A percentile compares a stretch with the other conserved stretches of the same genome.
Conservation (phyloP, 2,888 invertebrate species). For the Brachylomia viminalis region DNA sequence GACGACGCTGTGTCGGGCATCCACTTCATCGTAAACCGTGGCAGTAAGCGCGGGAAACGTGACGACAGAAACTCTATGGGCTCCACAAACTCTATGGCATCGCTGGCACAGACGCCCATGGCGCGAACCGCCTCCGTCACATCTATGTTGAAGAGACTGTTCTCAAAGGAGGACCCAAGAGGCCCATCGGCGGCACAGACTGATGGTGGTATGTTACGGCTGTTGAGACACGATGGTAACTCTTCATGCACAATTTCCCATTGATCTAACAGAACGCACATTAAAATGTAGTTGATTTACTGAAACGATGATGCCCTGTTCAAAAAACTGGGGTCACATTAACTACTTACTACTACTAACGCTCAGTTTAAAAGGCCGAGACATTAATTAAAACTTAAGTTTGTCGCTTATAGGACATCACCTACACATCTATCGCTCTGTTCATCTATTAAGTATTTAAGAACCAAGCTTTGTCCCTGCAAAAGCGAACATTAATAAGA, state of each 20-base stretch:
- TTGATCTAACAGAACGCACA: constrained; percentile 9
- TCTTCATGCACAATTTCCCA: constrained; percentile 47
- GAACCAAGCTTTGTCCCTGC: not conserved
- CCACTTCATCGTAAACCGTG: constrained; percentile 92
- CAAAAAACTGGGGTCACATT: not conserved
- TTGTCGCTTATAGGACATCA: constrained; percentile 17
- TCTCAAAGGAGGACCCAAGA: constrained; percentile 93
- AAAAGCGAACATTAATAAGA: not conserved
- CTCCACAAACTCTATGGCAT: constrained; percentile 89
- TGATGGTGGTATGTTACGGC: constrained; percentile 83
- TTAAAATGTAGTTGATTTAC: constrained; percentile 26
- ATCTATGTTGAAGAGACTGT: constrained; percentile 93
- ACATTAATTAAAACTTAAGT: not conserved
- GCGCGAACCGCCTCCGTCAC: constrained; percentile 94
- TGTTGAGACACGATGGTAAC: constrained; percentile 46
- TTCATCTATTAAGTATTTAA: not conserved
- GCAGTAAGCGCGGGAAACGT: constrained; percentile 85
- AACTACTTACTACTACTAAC: not conserved
- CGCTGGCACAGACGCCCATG: constrained; percentile 92
- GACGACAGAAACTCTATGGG: constrained; percentile 88
- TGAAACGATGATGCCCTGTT: not conserved
- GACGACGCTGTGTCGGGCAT: constrained; percentile 94
- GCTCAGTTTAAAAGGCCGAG: not conserved
- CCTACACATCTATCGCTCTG: constrained; percentile 7
- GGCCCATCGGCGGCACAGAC: constrained; percentile 80